A percentile compares a stretch with the other conserved stretches of the same genome.
Evolutionary conservation across 1,140 invertebrate species (phyloP).

Genomic region (Aradophagus sp.): DNA sequence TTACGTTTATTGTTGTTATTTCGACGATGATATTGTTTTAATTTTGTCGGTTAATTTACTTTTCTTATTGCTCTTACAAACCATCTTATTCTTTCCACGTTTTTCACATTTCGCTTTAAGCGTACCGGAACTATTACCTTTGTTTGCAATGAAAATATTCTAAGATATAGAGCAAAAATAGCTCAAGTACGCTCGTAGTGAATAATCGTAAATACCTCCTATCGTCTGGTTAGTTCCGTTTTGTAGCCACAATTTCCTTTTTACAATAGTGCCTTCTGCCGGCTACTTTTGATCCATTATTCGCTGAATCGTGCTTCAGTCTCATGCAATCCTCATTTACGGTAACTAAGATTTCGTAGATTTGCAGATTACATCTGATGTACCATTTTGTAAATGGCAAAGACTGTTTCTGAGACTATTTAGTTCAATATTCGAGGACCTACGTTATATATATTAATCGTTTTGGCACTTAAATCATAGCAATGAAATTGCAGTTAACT

Average conservation of each 20-base stretch:
- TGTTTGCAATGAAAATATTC: constrained; percentile 43
- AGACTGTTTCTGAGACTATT: constrained; percentile 1
- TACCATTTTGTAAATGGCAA: constrained; percentile 38
- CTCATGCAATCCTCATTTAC: constrained; percentile 29
- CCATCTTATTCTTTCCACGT: too few relatives aligned
- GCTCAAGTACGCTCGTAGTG: constrained; percentile 22
- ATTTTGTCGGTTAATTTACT: too few relatives aligned
- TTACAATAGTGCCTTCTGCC: constrained; percentile 43
- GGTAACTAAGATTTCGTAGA: constrained; percentile 49
- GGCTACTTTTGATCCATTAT: constrained; percentile 49
- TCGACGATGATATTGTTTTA: too few relatives aligned
- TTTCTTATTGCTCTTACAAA: too few relatives aligned
- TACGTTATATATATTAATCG: constrained; percentile 5
- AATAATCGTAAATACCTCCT: constrained; percentile 47
- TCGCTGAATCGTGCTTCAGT: constrained; percentile 29
- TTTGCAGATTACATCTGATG: constrained; percentile 25
- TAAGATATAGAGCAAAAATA: constrained; percentile 39
- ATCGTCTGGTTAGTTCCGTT: constrained; percentile 45
- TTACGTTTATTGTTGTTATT: too few relatives aligned
- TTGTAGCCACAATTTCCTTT: constrained; percentile 46
- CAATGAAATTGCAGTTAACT: too few relatives aligned
- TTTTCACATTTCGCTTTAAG: constrained; percentile 9
- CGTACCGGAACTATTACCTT: constrained; percentile 14
- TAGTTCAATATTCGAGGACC: not conserved
- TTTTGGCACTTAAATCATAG: not conserved